A percentile compares a stretch with the other conserved stretches of the same genome.
Conservation (phyloP, 2,888 invertebrate species). For the Oxyscelio sp. region DNA sequence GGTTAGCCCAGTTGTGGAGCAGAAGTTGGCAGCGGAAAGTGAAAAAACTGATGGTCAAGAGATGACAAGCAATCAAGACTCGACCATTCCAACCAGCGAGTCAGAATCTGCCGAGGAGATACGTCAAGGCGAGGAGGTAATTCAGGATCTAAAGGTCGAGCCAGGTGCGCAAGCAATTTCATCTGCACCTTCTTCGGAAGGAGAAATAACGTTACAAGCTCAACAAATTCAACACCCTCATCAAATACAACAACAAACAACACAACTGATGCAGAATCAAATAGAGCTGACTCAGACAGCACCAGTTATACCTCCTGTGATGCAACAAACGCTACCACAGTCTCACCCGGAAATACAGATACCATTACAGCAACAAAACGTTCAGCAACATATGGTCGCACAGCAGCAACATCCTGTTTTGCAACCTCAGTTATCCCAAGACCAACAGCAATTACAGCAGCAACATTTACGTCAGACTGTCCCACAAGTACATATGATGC, state of each 20-base stretch:
- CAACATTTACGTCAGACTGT: constrained; percentile 55
- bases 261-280: neutral
- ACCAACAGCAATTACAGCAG: constrained; percentile 40
- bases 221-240: constrained; percentile 12
- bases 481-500: constrained; percentile 65
- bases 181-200: neutral
- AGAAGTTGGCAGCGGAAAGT: constrained; percentile 79
- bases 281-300: neutral
- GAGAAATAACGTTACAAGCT: too few species aligned
- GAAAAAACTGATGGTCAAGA: constrained; percentile 33
- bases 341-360: constrained; percentile 2
- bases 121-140: neutral
- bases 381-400: constrained; percentile 5
- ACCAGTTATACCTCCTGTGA: neutral
- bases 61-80: neutral
- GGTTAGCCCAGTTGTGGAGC: constrained; percentile 94
- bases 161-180: neutral
- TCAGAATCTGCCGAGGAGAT: constrained; percentile 17
- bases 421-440: constrained; percentile 60
- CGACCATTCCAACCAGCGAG: neutral
- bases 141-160: neutral
- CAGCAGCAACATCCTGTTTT: constrained; percentile 36
- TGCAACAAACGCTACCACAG: constrained; percentile 8
- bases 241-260: neutral
- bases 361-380: constrained; percentile 8